Conservation (phyloP, 2,888 invertebrate species). For the Shargacucullia verbasci region DNA sequence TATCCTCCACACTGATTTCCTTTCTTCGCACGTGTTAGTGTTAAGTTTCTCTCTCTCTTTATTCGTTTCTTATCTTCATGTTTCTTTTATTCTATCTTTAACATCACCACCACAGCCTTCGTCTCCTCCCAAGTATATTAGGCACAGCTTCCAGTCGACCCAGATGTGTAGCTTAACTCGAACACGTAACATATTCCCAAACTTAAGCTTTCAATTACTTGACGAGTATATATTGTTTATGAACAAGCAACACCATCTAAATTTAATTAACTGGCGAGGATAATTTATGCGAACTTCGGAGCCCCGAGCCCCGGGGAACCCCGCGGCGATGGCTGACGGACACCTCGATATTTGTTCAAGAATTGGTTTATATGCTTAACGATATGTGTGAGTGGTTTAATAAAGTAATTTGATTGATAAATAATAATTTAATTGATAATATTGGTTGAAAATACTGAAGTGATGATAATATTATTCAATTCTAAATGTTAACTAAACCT, state of each 20-base stretch:
- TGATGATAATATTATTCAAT: too few relatives aligned
- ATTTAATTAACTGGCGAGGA: constrained; percentile 49
- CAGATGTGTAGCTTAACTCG: neutral
- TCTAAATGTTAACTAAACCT: too few relatives aligned
- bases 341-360: constrained; percentile 4
- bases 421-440: too few relatives aligned
- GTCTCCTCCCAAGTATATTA: too few relatives aligned
- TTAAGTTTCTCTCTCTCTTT: too few relatives aligned
- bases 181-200: constrained; percentile 41
- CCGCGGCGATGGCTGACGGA: constrained; percentile 14
- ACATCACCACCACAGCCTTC: too few relatives aligned
- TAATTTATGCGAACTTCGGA: constrained; percentile 50
- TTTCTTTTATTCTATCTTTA: too few relatives aligned
- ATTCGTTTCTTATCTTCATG: too few relatives aligned
- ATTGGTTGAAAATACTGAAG: too few relatives aligned
- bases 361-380: constrained; percentile 3
- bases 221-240: constrained; percentile 25
- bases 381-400: neutral
- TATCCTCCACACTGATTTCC: too few relatives aligned
- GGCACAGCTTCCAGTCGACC: neutral
- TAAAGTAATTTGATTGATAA: neutral
- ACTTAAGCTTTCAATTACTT: constrained; percentile 46
- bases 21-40: too few relatives aligned
- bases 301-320: constrained; percentile 7
- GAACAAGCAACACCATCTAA: constrained; percentile 29